phyloP scores from a whole-genome alignment of 2,888 invertebrate genomes.

The Cryptocheilus praepositus region DNA sequence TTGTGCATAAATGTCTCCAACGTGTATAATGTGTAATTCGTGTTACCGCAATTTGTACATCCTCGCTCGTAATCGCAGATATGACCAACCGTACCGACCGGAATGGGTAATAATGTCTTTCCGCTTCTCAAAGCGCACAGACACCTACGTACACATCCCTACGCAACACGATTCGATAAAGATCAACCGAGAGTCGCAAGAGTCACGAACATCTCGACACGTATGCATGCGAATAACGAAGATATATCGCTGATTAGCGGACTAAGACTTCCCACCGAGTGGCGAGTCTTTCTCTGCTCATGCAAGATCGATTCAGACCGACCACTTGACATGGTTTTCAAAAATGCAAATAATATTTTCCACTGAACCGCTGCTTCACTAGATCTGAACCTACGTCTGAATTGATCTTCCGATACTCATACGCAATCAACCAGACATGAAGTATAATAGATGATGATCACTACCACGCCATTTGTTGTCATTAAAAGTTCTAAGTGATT shows the following conservation, averaged over 20 bases:
- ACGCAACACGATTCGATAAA: background rate
- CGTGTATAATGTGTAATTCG: background rate
- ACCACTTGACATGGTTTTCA: too few species aligned
- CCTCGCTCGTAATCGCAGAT: too few species aligned
- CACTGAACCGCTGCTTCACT: background rate
- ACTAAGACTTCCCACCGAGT: background rate
- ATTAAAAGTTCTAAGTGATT: slow-evolving; percentile 12
- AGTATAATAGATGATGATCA: background rate
- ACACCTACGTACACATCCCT: background rate
- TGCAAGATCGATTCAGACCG: too few species aligned
- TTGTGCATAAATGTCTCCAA: background rate
- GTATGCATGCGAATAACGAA: slow-evolving; percentile 8
- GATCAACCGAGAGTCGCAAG: slow-evolving; percentile 11
- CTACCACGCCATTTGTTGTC: background rate
- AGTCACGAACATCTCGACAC: slow-evolving; percentile 11
- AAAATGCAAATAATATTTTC: background rate
- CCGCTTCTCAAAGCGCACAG: background rate
- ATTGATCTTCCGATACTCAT: background rate
- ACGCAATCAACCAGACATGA: background rate
- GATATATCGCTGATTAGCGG: background rate
- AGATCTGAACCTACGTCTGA: background rate
- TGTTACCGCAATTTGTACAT: too few species aligned
- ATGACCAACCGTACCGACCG: slow-evolving; percentile 4
- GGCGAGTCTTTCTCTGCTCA: too few species aligned
- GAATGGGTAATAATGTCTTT: background rate